Percentiles rank a stretch among this genome's conserved stretches.
These are phyloP conservation scores for Akabosia matsudoensis DNA, from an alignment of 1,140 invertebrate genomes.

Conservation along the genomic window DNA sequence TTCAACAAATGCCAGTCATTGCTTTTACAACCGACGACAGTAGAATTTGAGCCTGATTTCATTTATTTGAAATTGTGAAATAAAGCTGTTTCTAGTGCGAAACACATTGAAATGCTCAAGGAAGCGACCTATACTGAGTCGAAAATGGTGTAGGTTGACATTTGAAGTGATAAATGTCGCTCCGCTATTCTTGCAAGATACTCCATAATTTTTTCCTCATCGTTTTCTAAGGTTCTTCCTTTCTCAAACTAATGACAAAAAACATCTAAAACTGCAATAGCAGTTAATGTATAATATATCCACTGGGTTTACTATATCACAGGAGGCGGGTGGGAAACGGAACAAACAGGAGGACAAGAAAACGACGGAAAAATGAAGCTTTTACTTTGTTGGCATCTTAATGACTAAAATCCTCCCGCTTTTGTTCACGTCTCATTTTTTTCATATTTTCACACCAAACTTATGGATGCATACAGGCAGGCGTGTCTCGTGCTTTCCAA, in stretches of 20 bases:
- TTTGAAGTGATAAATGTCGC: slow-evolving; percentile 20
- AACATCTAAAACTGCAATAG: not conserved
- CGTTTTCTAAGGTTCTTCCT: not conserved
- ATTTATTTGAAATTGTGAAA: not conserved
- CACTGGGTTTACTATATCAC: too few relatives aligned
- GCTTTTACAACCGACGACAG: too few relatives aligned
- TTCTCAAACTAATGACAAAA: slow-evolving; percentile 12
- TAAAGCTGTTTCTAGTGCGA: too few relatives aligned
- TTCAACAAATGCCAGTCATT: too few relatives aligned
- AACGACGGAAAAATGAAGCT: not conserved
- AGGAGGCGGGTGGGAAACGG: not conserved
- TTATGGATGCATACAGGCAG: slow-evolving; percentile 4
- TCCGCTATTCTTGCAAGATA: not conserved
- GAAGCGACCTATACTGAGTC: not conserved
- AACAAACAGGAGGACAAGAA: not conserved
- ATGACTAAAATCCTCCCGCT: slow-evolving; percentile 8
- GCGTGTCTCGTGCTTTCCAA: too few relatives aligned
- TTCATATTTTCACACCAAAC: not conserved
- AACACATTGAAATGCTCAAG: not conserved
- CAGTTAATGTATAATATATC: too few relatives aligned
- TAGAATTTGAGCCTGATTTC: too few relatives aligned
- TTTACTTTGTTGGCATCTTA: slow-evolving; percentile 24
- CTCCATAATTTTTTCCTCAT: not conserved
- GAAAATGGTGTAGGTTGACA: slow-evolving; percentile 1
- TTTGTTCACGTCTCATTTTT: slow-evolving; percentile 24